Percentiles rank a stretch among this genome's conserved stretches.
These are phyloP conservation scores for Pristis pectinata DNA, from an alignment of 2,797 vertebrate genomes.

Conservation along the genomic window DNA sequence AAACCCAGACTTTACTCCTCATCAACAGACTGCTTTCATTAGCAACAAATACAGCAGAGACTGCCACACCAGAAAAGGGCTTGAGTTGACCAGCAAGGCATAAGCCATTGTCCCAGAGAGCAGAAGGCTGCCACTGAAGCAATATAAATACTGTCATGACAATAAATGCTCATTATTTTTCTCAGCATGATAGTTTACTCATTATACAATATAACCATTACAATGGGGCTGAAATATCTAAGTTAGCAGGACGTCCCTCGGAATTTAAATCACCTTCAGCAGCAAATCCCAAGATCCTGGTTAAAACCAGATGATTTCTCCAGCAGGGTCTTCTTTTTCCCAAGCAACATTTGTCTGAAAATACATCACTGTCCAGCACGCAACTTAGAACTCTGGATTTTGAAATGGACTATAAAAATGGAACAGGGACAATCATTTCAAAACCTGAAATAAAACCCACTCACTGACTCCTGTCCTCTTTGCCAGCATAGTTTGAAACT, in stretches of 20 bases:
- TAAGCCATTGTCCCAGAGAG: no score
- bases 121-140: no score
- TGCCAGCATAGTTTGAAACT: background rate
- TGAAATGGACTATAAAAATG: background rate
- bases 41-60: no score
- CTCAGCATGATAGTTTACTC: background rate
- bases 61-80: no score
- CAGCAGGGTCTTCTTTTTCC: background rate
- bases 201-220: background rate
- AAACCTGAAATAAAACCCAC: background rate
- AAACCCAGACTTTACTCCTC: no score
- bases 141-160: background rate
- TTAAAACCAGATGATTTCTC: background rate
- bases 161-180: background rate
- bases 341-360: background rate
- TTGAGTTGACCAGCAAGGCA: no score
- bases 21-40: no score
- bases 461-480: background rate
- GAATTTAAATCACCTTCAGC: background rate
- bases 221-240: background rate
- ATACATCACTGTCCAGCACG: background rate
- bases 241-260: background rate
- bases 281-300: background rate
- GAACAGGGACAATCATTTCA: background rate
- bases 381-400: background rate